Conservation (phyloP, 2,797 vertebrate genomes). For the Mormyrops boulengeri region DNA sequence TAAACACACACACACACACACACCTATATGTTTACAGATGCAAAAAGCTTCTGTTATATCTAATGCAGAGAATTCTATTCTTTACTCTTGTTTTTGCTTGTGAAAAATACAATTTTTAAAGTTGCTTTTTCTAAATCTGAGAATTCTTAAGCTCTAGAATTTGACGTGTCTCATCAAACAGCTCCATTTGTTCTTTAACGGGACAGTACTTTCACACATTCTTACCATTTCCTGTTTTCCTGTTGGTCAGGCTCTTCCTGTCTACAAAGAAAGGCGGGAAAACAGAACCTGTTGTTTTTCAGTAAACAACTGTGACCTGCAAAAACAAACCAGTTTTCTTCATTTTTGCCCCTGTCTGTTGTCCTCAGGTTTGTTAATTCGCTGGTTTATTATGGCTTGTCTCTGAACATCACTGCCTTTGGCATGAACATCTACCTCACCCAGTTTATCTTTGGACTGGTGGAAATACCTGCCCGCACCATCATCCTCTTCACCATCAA, state of each 20-base stretch:
- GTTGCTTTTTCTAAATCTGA: not conserved
- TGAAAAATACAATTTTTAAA: not conserved
- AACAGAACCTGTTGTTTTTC: not conserved
- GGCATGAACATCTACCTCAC: slow-evolving; percentile 80
- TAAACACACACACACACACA: not conserved
- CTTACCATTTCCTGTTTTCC: not conserved
- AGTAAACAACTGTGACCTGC: not conserved
- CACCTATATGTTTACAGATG: not conserved
- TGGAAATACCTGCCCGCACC: slow-evolving; percentile 68
- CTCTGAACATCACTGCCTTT: slow-evolving; percentile 74
- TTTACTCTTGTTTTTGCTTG: not conserved
- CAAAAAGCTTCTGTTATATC: not conserved
- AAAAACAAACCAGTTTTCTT: not conserved
- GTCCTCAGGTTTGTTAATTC: slow-evolving; percentile 73
- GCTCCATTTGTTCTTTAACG: not conserved
- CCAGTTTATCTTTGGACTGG: slow-evolving; percentile 74
- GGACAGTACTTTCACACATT: not conserved
- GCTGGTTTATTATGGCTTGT: slow-evolving; percentile 72
- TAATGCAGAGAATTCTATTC: not conserved
- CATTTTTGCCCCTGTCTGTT: not conserved
- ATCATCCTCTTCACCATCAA: slow-evolving; percentile 64
- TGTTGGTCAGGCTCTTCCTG: not conserved
- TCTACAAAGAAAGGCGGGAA: not conserved
- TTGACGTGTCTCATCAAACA: not conserved
- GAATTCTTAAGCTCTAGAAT: not conserved